Base-by-base conservation (phyloP, 1,140 invertebrate species). In the Phymorhynchus buccinoides region DNA sequence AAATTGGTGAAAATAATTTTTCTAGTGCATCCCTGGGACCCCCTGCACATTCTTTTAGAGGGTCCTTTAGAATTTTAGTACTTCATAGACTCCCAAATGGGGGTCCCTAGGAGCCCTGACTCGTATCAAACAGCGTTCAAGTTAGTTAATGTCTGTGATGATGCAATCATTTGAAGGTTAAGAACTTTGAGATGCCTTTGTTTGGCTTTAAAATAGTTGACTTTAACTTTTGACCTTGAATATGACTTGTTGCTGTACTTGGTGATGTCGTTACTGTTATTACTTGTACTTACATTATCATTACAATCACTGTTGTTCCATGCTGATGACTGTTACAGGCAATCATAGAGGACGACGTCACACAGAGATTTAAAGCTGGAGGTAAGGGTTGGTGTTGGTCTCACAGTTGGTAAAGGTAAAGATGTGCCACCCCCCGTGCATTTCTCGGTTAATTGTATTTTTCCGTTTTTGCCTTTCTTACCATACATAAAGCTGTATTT, bases 281-380 rank as follows among this genome's bases (percentile, higher is more conserved):
- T 52, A 52, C 22, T 62, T 62, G 22, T 62, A 0, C n/a, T 62
- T 6, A 27, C 56, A 22, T 62, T 22, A 27, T 62, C 22, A 52
- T 62, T 62, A 27, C n/a, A 62, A 9, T 9, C 7, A 18, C 44
- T 18, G 18, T 9, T 48, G n/a, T 2, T 1, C 6, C 56, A 62
- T 27, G 6, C 14, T 62, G 56, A 62, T 2, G 22, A 4, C 56
- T 62, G 12, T 62, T 85, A 41, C 86, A 92, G 91, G 86, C 90
- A 32, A 89, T 92, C 41, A 92, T 92, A 85, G 90, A 92, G 87
- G 91, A 92, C 89, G 90, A 90, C 85, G 91, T 92, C 0, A 92
- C 91, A 18, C 89, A 90, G 80, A 85, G 91, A 75, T 92, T 92
- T 88, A 88, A 90, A 52, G 89, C 90, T 86, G 90, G 90, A 89